These are phyloP conservation scores for Ctenosaura bakeri DNA, from an alignment of 2,797 vertebrate species.

Conservation along the genomic window DNA sequence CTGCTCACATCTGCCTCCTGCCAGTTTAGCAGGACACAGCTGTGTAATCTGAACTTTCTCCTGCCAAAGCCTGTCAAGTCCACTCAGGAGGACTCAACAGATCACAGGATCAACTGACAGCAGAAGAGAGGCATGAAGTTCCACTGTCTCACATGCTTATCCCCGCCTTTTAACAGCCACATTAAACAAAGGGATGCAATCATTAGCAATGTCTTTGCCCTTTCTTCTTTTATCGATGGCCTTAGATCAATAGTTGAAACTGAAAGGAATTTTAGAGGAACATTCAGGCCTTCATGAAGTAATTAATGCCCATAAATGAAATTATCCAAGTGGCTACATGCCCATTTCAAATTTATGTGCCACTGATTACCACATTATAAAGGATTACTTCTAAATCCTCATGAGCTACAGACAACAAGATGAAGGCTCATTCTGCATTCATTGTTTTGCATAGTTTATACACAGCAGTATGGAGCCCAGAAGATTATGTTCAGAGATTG, in stretches of 20 bases:
- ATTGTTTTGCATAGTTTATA: neutral
- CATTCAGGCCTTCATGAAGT: conserved; percentile 14
- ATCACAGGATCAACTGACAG: neutral
- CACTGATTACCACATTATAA: neutral
- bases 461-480: neutral
- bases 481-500: neutral
- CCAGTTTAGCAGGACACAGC: neutral
- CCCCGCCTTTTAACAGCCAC: too few relatives aligned
- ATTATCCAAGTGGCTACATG: neutral
- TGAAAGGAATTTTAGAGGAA: neutral
- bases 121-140: neutral
- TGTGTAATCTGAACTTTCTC: neutral
- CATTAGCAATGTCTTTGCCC: neutral
- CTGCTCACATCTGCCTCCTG: neutral
- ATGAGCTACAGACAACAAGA: neutral
- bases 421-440: neutral
- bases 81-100: neutral
- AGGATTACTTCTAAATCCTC: neutral
- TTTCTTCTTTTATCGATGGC: neutral
- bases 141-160: neutral
- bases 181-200: neutral
- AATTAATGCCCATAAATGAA: conserved; percentile 18
- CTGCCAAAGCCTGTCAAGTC: neutral
- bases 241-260: conserved; percentile 1
- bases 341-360: conserved; percentile 4